A percentile compares a stretch with the other conserved stretches of the same genome.
These are phyloP conservation scores for Catocala sponsa DNA, from an alignment of 2,888 invertebrate genomes.

Conservation along the genomic window DNA sequence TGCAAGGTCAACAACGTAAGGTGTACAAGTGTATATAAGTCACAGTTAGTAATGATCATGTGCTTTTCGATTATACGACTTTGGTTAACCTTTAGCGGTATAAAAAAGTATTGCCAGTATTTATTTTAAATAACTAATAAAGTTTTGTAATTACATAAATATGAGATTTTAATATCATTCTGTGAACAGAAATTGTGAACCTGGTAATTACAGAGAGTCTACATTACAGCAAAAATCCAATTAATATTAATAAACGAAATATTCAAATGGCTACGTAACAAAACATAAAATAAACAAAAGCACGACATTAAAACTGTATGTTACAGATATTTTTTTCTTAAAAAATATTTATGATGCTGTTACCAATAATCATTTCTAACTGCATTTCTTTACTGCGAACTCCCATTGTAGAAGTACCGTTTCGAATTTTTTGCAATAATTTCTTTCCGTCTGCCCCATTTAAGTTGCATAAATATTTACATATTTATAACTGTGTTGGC, in stretches of 20 bases:
- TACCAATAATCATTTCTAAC: slow-evolving; percentile 54
- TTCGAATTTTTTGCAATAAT: slow-evolving; percentile 62
- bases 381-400: slow-evolving; percentile 62
- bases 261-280: slow-evolving; percentile 6
- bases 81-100: no score
- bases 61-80: no score
- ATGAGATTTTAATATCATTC: no score
- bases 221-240: background rate
- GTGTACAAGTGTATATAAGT: no score
- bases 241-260: background rate
- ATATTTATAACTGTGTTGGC: slow-evolving; percentile 48
- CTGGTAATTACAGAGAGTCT: no score
- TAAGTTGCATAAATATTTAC: slow-evolving; percentile 63
- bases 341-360: slow-evolving; percentile 43
- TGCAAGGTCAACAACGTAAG: no score
- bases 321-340: slow-evolving; percentile 35
- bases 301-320: slow-evolving; percentile 17
- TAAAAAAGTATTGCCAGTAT: no score
- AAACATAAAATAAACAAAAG: slow-evolving; percentile 1
- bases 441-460: slow-evolving; percentile 61
- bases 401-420: slow-evolving; percentile 57
- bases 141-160: no score
- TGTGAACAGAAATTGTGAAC: no score
- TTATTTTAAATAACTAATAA: no score
- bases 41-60: no score